Evolutionary conservation across 2,888 invertebrate genomes (phyloP).

Genomic region (Hypselothyrea guttata): DNA sequence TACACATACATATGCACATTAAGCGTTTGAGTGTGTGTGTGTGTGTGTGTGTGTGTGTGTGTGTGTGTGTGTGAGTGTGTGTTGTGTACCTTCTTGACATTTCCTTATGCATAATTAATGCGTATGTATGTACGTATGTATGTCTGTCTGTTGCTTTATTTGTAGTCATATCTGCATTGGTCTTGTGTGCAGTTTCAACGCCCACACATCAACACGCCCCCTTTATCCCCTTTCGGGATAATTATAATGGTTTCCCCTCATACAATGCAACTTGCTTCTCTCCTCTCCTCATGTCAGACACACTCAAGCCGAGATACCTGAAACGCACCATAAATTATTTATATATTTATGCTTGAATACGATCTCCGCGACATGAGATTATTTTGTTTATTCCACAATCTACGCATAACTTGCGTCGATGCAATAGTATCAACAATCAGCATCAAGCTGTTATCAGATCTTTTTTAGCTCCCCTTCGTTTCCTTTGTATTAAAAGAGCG

Average conservation of each 20-base stretch:
- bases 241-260: slow-evolving; percentile 14
- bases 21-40: background rate
- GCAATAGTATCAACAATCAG: no score
- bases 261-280: background rate
- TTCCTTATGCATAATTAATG: slow-evolving; percentile 49
- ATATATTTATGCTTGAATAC: no score
- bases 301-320: no score
- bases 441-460: no score
- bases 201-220: slow-evolving; percentile 19
- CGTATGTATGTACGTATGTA: slow-evolving; percentile 6
- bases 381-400: no score
- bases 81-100: slow-evolving; percentile 15
- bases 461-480: background rate
- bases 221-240: background rate
- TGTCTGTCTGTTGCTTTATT: slow-evolving; percentile 17
- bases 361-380: no score
- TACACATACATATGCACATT: slow-evolving; percentile 6
- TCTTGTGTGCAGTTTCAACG: slow-evolving; percentile 15
- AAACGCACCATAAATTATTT: no score
- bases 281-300: no score
- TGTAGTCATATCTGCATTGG: slow-evolving; percentile 27
- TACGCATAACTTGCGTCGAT: no score
- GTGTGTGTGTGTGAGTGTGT: background rate
- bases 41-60: background rate
- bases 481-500: slow-evolving; percentile 2